These are phyloP conservation scores for Pseudolycoriella hygida DNA, from an alignment of 2,888 invertebrate species.

Conservation along the genomic window DNA sequence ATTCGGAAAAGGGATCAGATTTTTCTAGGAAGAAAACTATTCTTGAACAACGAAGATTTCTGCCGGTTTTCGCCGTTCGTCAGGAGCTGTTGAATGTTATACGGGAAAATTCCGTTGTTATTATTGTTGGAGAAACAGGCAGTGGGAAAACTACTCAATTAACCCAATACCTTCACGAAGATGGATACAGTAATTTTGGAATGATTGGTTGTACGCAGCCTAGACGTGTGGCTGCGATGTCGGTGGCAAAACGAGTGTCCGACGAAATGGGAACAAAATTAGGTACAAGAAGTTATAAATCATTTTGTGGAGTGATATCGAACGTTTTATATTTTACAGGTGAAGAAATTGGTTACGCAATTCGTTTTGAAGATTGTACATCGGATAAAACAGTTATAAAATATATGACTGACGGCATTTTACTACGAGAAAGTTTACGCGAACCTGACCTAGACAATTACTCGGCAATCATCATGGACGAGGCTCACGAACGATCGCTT, in stretches of 20 bases:
- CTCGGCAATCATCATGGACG: conserved; percentile 98
- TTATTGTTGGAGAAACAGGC: conserved; percentile 61
- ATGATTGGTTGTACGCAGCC: conserved; percentile 98
- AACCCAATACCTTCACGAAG: conserved; percentile 94
- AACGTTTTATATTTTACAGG: conserved; percentile 28
- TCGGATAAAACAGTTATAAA: conserved; percentile 84
- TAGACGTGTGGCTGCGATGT: conserved; percentile 95
- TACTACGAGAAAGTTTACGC: conserved; percentile 85
- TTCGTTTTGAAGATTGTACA: conserved; percentile 99
- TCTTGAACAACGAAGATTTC: conserved; percentile 69
- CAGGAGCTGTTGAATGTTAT: conserved; percentile 85
- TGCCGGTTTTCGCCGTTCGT: conserved; percentile 90
- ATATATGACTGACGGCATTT: conserved; percentile 99
- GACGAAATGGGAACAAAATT: conserved; percentile 90
- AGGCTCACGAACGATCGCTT: conserved; percentile 95
- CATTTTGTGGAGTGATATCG: conserved; percentile 6
- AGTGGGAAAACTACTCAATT: conserved; percentile 35
- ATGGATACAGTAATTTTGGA: conserved; percentile 81
- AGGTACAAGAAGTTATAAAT: no score
- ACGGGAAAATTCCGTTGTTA: conserved; percentile 82
- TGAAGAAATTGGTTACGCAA: conserved; percentile 94
- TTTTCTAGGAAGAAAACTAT: conserved; percentile 77
- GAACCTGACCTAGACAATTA: conserved; percentile 96
- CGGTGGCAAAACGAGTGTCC: conserved; percentile 95
- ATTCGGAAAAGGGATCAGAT: conserved; percentile 47